Evolutionary conservation across 2,797 vertebrate genomes (phyloP).

Genomic region (Sorex maritimensis): DNA sequence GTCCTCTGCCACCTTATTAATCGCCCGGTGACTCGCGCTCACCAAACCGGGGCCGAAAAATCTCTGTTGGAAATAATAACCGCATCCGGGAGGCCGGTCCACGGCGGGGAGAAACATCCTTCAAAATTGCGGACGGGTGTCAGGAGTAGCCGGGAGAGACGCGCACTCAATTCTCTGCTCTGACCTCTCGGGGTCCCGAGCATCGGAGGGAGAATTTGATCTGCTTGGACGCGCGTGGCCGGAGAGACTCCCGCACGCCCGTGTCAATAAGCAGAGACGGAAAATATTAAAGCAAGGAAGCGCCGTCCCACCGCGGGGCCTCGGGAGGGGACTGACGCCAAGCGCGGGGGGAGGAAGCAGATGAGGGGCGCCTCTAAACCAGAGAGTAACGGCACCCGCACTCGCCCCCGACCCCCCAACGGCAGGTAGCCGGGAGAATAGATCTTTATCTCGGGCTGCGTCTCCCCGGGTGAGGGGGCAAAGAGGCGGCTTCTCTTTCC

Average conservation of each 20-base stretch:
- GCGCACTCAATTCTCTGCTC: neutral
- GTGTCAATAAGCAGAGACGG: constrained; percentile 15
- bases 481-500: neutral
- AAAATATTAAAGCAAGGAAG: neutral
- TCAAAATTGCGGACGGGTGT: neutral
- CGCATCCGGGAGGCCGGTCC: fast-evolving
- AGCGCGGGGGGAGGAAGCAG: neutral
- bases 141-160: neutral
- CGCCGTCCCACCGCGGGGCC: neutral
- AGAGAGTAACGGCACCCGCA: neutral
- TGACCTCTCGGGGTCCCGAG: neutral
- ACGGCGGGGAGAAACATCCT: neutral
- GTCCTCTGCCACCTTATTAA: neutral
- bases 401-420: fast-evolving
- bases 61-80: neutral
- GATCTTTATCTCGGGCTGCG: neutral
- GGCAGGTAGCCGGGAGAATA: neutral
- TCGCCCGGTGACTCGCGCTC: neutral
- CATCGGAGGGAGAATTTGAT: neutral
- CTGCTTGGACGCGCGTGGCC: neutral
- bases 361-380: neutral
- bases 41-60: neutral
- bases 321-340: neutral
- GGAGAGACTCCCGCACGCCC: neutral
- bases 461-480: neutral